Conservation (phyloP, 2,888 invertebrate genomes). For the Charanyca ferruginea region DNA sequence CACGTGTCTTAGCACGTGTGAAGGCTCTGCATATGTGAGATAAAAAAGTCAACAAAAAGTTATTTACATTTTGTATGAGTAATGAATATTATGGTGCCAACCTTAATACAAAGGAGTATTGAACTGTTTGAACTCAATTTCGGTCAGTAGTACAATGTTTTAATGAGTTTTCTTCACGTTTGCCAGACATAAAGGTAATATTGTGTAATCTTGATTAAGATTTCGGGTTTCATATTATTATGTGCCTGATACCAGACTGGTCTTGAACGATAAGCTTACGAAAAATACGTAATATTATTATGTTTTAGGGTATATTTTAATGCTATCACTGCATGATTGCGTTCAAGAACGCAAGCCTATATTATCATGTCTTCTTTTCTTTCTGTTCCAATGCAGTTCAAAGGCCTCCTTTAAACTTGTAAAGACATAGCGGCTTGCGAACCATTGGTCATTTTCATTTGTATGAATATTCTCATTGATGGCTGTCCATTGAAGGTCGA, state of each 20-base stretch:
- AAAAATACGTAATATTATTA: constrained; percentile 19
- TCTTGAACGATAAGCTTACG: constrained; percentile 41
- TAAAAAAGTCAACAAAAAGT: constrained; percentile 46
- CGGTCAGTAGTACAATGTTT: constrained; percentile 39
- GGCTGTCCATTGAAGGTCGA: too few species aligned
- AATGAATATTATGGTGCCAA: constrained; percentile 30
- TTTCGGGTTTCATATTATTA: constrained; percentile 9
- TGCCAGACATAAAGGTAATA: background rate
- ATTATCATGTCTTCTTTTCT: too few species aligned
- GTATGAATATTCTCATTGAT: too few species aligned
- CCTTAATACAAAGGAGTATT: constrained; percentile 25
- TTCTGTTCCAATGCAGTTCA: too few species aligned
- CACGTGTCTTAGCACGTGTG: constrained; percentile 49
- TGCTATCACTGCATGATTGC: background rate
- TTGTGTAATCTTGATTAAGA: constrained; percentile 15
- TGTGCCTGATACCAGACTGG: constrained; percentile 20
- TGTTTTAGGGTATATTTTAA: constrained; percentile 12
- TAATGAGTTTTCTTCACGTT: constrained; percentile 11
- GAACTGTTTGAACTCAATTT: constrained; percentile 40
- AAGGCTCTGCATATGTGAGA: constrained; percentile 15
- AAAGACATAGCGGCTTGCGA: too few species aligned
- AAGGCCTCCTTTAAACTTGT: too few species aligned
- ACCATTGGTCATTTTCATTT: too few species aligned
- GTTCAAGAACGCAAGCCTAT: too few species aligned
- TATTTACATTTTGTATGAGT: constrained; percentile 45